Evolutionary conservation across 1,140 invertebrate genomes (phyloP), one percentile per base, ranked within the genome.

Genomic region (Pteromalus puparum): DNA sequence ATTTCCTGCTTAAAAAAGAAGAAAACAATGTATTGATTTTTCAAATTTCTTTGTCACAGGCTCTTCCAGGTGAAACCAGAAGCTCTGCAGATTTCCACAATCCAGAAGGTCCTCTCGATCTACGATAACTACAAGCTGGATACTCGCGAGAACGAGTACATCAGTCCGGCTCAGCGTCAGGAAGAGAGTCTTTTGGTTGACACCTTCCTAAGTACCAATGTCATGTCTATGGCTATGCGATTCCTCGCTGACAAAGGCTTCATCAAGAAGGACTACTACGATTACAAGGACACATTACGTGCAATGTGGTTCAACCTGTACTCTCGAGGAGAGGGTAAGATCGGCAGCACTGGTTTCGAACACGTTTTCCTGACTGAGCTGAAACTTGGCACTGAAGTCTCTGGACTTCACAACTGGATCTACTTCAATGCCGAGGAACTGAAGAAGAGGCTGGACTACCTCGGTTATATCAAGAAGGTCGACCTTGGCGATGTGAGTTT

Each of bases 381-480:
- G 0, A 97, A 92, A 95, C 95, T 88, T 92, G 94, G 86, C 12
- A 89, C 87, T n/a, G 95, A 96, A 88, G 94, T 98, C 53, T 94
- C 94, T 88, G 97, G 97, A 15, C 93, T 98, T 81, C 97, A 98
- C 90, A 98, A 98, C 90, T 98, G 97, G 97, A 93, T 98, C n/a
- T 97, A 96, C 90, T 97, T 97, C 81, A 94, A 94, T 48, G 94
- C 94, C 79, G 95, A 97, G 92, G 97, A 98, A 93, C 87, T 90
- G 26, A 93, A 92, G 24, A 93, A 93, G 34, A 92, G 93, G 75
- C 95, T 95, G 0, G 95, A 98, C 91, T 98, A 98, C 90, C 94
- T 97, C 85, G 97, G 97, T 15, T 97, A 96, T 87, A 92, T 97
- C 80, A 96, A 96, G 88, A 95, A 96, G 89, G 85, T 95, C 81